Conservation (phyloP, 2,113 vertebrate genomes). For the Morone saxatilis region DNA sequence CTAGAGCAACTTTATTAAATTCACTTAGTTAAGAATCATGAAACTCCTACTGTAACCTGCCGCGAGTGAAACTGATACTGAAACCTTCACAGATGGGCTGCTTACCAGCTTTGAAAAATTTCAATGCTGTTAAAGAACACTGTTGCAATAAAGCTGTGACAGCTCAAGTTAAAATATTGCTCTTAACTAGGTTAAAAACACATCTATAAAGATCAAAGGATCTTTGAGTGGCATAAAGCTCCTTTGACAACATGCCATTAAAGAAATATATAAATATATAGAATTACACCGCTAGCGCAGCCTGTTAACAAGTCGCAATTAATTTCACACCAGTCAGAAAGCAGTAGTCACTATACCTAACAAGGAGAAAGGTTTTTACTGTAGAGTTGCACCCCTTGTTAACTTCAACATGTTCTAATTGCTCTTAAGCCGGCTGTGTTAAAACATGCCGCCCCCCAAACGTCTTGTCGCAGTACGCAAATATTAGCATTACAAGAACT, state of each 20-base stretch:
- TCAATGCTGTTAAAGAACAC: slow-evolving; percentile 23
- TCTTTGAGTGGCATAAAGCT: slow-evolving; percentile 6
- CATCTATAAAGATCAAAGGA: neutral
- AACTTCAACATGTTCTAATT: slow-evolving; percentile 23
- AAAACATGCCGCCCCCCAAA: neutral
- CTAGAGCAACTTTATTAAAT: slow-evolving; percentile 14
- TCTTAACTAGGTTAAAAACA: slow-evolving; percentile 14
- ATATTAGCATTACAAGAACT: slow-evolving; percentile 7
- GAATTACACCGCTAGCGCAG: neutral
- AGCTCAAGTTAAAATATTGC: slow-evolving; percentile 9
- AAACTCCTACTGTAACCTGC: slow-evolving; percentile 17
- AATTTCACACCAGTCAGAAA: slow-evolving; percentile 45
- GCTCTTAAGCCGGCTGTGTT: neutral
- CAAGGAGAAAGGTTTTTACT: slow-evolving; percentile 21
- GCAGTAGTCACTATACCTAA: neutral
- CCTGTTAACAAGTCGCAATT: slow-evolving; percentile 37
- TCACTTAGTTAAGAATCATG: slow-evolving; percentile 3
- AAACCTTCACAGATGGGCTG: slow-evolving; percentile 13
- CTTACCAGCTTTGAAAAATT: slow-evolving; percentile 11
- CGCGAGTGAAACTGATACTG: neutral
- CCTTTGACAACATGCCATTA: neutral
- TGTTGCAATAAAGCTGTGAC: neutral
- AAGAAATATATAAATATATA: neutral
- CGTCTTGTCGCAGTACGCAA: neutral
- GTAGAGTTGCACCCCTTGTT: neutral